Percentiles rank a stretch among this genome's conserved stretches.
Evolutionary conservation across 2,888 invertebrate genomes (phyloP).

Genomic region (Tiphia femorata): DNA sequence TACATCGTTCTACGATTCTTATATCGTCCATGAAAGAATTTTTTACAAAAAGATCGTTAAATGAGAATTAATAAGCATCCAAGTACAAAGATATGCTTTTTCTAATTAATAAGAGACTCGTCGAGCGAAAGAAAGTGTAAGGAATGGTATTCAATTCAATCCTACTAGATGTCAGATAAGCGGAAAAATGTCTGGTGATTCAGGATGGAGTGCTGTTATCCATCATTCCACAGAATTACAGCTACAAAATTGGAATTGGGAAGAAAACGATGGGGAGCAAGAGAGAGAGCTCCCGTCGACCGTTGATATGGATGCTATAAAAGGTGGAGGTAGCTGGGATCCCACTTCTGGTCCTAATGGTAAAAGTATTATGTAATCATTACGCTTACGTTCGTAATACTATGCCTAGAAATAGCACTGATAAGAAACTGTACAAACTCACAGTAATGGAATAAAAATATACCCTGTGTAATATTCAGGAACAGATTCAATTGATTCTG

Average conservation of each 20-base stretch:
- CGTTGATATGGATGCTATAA: constrained; percentile 77
- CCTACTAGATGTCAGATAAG: constrained; percentile 59
- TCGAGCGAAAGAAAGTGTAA: constrained; percentile 41
- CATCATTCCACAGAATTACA: constrained; percentile 72
- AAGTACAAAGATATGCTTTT: constrained; percentile 26
- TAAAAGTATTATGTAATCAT: constrained; percentile 23
- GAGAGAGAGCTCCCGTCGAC: constrained; percentile 75
- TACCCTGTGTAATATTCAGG: constrained; percentile 45
- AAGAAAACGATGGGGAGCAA: constrained; percentile 73
- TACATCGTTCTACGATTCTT: too few species aligned
- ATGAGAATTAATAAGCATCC: neutral
- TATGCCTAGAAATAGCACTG: neutral
- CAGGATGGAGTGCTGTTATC: constrained; percentile 73
- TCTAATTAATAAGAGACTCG: constrained; percentile 18
- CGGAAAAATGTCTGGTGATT: constrained; percentile 67
- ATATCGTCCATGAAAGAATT: constrained; percentile 1
- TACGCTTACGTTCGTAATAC: neutral
- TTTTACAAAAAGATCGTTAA: neutral
- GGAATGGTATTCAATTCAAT: constrained; percentile 55
- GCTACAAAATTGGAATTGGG: constrained; percentile 67
- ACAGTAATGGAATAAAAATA: neutral
- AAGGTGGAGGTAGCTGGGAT: constrained; percentile 70
- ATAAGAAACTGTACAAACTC: too few species aligned
- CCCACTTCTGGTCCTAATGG: constrained; percentile 63
- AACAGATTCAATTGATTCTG: constrained; percentile 67